These are phyloP conservation scores for Apodemia mormo DNA, from an alignment of 2,888 invertebrate species.

Conservation along the genomic window DNA sequence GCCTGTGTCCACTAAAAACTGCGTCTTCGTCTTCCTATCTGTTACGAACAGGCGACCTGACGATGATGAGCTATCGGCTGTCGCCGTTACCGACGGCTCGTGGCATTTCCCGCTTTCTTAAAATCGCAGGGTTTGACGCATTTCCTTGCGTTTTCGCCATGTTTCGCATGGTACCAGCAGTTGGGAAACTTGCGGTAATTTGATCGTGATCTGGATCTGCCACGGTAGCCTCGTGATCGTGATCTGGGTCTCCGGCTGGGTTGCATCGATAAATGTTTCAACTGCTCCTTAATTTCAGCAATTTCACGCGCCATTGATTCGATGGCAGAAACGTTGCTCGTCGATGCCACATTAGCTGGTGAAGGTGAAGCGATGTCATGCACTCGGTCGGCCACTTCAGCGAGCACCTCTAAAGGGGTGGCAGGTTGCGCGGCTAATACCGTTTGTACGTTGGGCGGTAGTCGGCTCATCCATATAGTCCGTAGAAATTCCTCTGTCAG, in stretches of 20 bases:
- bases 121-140: no score
- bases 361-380: neutral
- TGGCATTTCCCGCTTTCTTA: no score
- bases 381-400: neutral
- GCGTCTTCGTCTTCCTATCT: no score
- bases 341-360: neutral
- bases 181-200: neutral
- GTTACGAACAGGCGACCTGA: no score
- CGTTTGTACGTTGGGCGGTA: neutral
- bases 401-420: neutral
- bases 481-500: neutral
- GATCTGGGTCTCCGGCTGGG: neutral
- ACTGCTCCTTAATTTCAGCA: neutral
- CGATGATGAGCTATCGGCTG: no score
- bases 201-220: neutral
- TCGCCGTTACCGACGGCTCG: no score
- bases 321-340: neutral
- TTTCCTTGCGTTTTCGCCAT: neutral
- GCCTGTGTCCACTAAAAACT: no score
- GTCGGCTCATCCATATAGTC: neutral
- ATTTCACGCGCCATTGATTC: neutral
- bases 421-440: neutral
- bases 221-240: neutral
- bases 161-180: constrained; percentile 10
- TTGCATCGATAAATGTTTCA: neutral